Base-by-base conservation (phyloP, 2,888 invertebrate genomes). In the Trissoscelio sp. region DNA sequence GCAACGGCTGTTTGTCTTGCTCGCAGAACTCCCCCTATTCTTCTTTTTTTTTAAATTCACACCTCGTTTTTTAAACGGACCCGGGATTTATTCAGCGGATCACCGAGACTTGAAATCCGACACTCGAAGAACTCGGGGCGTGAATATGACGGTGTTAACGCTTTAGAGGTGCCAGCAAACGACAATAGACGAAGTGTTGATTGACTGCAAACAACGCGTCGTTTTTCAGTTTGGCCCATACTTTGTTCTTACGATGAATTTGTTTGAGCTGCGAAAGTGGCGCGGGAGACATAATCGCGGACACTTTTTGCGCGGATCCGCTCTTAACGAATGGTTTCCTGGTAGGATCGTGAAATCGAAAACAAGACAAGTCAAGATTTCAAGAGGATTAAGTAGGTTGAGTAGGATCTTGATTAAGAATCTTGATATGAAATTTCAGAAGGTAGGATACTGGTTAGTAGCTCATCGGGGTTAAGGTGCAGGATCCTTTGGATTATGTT, bases 81-180 rank as follows among this genome's bases (percentile, higher is more conserved):
- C 53, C 2, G 18, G 39, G 72, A 79, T 82, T 83, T 82, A 67
- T 85, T 81, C 83, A 74, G 72, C 55, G 64, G 75, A 78, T 67
- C 80, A 79, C 79, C 87, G 86, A 87, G 86, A 84, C 82, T 58
- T 86, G 90, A 88, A 90, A 90, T 84, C 85, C 85, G 89, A 90
- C 79, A 84, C 87, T 83, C 82, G 77, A 84, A 82, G 85, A 87
- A 88, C 86, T 88, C 64, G 62, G n/a, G 24, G 90, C 88, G 90
- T 90, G 91, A 91, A 91, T 91, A 91, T 91, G 91, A 90, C 90
- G 91, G 89, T 91, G 91, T 86, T 87, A 88, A 84, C 81, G 88
- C 84, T 83, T 90, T 91, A 90, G 87, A 91, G 86, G 83, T 90
- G 91, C 87, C 91, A 91, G 79, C 53, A 42, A 42, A 12, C 82